Evolutionary conservation across 2,113 vertebrate species (phyloP), one percentile per base, ranked within the genome.

Genomic region (Mixornis gularis): DNA sequence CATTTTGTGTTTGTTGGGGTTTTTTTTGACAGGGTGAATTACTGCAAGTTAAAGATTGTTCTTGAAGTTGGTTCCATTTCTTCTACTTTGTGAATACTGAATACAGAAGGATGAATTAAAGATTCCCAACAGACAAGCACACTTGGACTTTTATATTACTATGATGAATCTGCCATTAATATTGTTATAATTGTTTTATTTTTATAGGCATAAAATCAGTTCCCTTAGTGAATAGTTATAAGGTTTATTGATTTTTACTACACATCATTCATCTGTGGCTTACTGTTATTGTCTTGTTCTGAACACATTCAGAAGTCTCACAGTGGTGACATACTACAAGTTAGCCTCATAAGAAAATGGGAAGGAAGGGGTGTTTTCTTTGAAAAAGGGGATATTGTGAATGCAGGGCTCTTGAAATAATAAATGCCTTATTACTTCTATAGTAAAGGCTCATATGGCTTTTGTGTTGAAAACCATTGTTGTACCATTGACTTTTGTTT

Each of bases 211-310:
- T 97, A 97, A 97, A 97, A 95, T 97, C 95, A 95, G 94, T 95
- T 96, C 95, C 95, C 93, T 96, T 96, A 97, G 97, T 96, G 97
- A 97, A 95, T 96, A 97, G 96, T 97, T 97, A 98, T 87, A 97
- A 96, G 92, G 95, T 96, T 97, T 98, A 98, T 97, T 98, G 97
- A 98, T 98, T 97, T 96, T 97, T 97, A 95, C 93, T 95, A 88
- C 92, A 94, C 96, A 97, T 97, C 97, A 97, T 97, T 98, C 95
- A 96, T 98, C 96, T 94, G 94, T 96, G 95, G 91, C 96, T 96
- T 95, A 96, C 72, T 97, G 95, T 86, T 96, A 96, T 87, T 95
- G 93, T 92, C 96, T 95, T 96, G 90, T 96, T 94, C 91, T 94
- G 94, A 97, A 95, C 79, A 92, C 68, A 95, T 95, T 96, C 87